These are phyloP conservation scores for Trachelus stipa DNA, from an alignment of 2,888 invertebrate species.

Conservation along the genomic window DNA sequence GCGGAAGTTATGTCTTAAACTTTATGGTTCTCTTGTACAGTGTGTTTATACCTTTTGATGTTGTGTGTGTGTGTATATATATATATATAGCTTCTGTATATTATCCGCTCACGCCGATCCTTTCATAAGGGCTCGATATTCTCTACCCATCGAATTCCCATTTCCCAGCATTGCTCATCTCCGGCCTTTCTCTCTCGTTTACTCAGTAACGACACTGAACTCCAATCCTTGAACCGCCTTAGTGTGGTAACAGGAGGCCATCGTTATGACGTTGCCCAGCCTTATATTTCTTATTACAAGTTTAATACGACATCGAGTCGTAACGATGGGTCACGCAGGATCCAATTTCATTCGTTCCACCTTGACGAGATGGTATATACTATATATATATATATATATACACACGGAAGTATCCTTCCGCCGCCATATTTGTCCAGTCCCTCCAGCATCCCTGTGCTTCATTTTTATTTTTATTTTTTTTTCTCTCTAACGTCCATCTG, in stretches of 20 bases:
- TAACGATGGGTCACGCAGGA: not conserved
- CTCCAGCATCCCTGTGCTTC: not conserved
- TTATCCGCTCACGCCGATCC: not conserved
- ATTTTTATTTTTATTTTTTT: not conserved
- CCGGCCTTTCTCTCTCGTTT: not conserved
- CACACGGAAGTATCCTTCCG: not conserved
- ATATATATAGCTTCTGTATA: not conserved
- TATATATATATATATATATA: not conserved
- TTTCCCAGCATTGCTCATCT: not conserved
- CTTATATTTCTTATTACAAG: not conserved
- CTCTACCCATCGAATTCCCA: not conserved
- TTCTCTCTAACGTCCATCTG: not conserved
- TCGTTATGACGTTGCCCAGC: not conserved
- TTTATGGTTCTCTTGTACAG: not conserved
- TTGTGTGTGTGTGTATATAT: too few relatives aligned
- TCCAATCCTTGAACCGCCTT: not conserved
- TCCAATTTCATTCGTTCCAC: conserved; percentile 2
- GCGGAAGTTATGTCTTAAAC: not conserved
- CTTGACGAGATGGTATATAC: not conserved
- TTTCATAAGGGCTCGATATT: not conserved
- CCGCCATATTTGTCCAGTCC: not conserved
- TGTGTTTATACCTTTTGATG: not conserved
- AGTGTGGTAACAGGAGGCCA: not conserved
- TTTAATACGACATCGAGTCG: not conserved
- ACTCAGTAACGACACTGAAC: not conserved